These are phyloP conservation scores for Drosophila kanapiae DNA, from an alignment of 1,140 invertebrate genomes.

Conservation along the genomic window DNA sequence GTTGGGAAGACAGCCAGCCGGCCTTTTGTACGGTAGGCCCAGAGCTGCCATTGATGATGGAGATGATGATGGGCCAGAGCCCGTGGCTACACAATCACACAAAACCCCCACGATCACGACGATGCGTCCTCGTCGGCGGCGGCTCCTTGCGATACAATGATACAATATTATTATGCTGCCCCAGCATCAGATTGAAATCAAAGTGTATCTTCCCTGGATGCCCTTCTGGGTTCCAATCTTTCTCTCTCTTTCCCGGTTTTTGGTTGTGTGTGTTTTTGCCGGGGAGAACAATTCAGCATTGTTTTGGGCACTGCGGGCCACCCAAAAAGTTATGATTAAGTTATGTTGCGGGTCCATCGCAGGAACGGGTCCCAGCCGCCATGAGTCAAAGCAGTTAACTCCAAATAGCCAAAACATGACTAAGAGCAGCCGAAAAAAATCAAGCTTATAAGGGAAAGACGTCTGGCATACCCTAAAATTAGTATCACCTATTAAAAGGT, in stretches of 20 bases:
- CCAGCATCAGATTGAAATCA: slow-evolving; percentile 80
- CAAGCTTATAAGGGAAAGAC: slow-evolving; percentile 1
- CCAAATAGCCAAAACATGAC: slow-evolving; percentile 80
- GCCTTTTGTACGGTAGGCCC: slow-evolving; percentile 70
- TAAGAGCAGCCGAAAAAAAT: slow-evolving; percentile 48
- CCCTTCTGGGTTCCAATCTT: neutral
- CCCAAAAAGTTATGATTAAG: slow-evolving; percentile 85
- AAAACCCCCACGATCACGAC: slow-evolving; percentile 55
- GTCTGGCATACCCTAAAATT: slow-evolving; percentile 8
- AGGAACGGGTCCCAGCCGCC: slow-evolving; percentile 29
- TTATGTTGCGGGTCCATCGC: slow-evolving; percentile 56
- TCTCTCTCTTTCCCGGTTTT: neutral
- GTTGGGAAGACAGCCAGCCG: slow-evolving; percentile 17
- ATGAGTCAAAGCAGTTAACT: slow-evolving; percentile 47
- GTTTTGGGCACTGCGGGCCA: slow-evolving; percentile 78
- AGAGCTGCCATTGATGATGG: slow-evolving; percentile 80
- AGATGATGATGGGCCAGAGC: slow-evolving; percentile 68
- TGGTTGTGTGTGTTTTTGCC: slow-evolving; percentile 36
- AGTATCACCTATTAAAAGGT: neutral
- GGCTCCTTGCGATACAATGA: slow-evolving; percentile 80
- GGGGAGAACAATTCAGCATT: slow-evolving; percentile 76
- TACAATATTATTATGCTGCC: slow-evolving; percentile 82
- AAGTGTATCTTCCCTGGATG: slow-evolving; percentile 41
- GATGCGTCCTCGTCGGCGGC: slow-evolving; percentile 56
- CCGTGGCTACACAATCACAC: slow-evolving; percentile 41